A percentile compares a stretch with the other conserved stretches of the same genome.
Evolutionary conservation across 2,797 vertebrate genomes (phyloP).

Genomic region (Chromis chromis): DNA sequence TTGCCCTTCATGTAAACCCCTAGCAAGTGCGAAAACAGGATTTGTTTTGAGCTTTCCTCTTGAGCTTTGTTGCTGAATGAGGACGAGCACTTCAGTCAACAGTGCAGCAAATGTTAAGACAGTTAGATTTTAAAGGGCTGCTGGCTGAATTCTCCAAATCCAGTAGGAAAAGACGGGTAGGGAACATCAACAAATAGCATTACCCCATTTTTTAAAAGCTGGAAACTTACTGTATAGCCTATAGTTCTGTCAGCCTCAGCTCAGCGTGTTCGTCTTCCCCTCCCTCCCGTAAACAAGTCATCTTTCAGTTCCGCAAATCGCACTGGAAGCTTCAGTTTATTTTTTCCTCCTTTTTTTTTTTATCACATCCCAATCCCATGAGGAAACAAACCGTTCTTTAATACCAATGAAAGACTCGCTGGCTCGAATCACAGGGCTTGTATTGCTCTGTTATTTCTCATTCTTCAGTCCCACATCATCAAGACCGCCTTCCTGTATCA

Average conservation of each 20-base stretch:
- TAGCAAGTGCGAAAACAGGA: slow-evolving; percentile 54
- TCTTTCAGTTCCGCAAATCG: slow-evolving; percentile 46
- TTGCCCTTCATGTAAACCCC: slow-evolving; percentile 64
- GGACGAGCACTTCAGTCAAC: slow-evolving; percentile 44
- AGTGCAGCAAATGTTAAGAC: slow-evolving; percentile 39
- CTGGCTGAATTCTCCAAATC: slow-evolving; percentile 26
- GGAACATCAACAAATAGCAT: slow-evolving; percentile 12
- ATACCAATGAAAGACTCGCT: slow-evolving; percentile 66
- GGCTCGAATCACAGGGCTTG: slow-evolving; percentile 53
- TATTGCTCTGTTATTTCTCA: slow-evolving; percentile 51
- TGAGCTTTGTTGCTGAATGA: slow-evolving; percentile 47
- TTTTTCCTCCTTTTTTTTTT: slow-evolving; percentile 42
- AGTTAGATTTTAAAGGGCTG: slow-evolving; percentile 17
- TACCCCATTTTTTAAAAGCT: background rate
- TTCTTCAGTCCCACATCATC: slow-evolving; percentile 55
- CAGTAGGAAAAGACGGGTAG: background rate
- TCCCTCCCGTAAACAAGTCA: slow-evolving; percentile 21
- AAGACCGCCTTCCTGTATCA: slow-evolving; percentile 37
- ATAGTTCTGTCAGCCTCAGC: slow-evolving; percentile 22
- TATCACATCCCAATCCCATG: slow-evolving; percentile 49
- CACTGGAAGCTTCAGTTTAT: slow-evolving; percentile 44
- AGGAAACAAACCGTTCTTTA: slow-evolving; percentile 70
- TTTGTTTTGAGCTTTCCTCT: slow-evolving; percentile 67
- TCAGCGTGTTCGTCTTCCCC: slow-evolving; percentile 9
- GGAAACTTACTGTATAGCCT: background rate